Conservation (phyloP, 2,797 vertebrate genomes). For the Enteromius viviparus region DNA sequence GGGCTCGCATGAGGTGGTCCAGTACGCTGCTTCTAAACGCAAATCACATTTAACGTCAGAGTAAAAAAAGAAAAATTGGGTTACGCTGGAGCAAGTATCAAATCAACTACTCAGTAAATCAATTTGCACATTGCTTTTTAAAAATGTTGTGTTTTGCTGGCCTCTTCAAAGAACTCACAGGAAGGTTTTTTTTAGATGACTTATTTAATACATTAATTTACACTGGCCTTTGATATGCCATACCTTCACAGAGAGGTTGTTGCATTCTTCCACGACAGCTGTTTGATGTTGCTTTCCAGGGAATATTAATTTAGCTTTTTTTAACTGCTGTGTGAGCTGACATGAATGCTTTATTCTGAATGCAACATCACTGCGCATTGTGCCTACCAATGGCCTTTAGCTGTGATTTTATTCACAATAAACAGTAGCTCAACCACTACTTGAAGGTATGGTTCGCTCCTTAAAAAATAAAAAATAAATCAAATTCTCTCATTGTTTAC, state of each 20-base stretch:
- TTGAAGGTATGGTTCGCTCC: not conserved
- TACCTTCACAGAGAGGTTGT: conserved; percentile 41
- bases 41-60: conserved; percentile 37
- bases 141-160: conserved; percentile 7
- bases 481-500: not conserved
- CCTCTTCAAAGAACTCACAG: conserved; percentile 11
- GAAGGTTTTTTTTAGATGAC: conserved; percentile 49
- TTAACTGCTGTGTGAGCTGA: conserved; percentile 42
- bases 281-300: conserved; percentile 63
- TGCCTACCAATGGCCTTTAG: not conserved
- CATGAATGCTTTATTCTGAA: conserved; percentile 40
- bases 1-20: not conserved
- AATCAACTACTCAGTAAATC: not conserved
- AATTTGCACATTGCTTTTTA: not conserved
- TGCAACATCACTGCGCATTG: not conserved
- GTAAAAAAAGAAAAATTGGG: conserved; percentile 34
- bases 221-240: conserved; percentile 63
- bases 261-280: conserved; percentile 42
- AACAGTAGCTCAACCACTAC: not conserved
- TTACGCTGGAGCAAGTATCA: not conserved
- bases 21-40: not conserved
- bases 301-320: conserved; percentile 57
- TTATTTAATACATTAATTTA: conserved; percentile 59
- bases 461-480: too few relatives aligned
- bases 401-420: conserved; percentile 12